These are phyloP conservation scores for Bursaphelenchus okinawaensis DNA, from an alignment of 2,888 invertebrate genomes.

Conservation along the genomic window DNA sequence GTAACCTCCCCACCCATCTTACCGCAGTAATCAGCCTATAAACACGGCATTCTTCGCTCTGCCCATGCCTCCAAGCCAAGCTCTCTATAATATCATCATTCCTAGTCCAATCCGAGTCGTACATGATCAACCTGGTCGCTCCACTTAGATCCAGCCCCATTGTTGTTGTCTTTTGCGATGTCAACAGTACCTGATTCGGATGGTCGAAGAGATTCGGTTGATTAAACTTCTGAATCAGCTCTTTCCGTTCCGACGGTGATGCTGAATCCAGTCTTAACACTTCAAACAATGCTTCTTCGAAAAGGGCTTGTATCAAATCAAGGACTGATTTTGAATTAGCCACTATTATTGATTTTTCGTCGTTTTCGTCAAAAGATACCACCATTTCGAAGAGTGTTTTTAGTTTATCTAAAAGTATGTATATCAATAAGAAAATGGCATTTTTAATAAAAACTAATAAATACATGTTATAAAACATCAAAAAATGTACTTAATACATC, in stretches of 20 bases:
- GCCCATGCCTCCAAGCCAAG: background rate
- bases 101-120: background rate
- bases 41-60: background rate
- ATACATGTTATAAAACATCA: background rate
- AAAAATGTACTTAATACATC: background rate
- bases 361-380: slow-evolving; percentile 4
- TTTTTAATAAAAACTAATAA: no score
- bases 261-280: background rate
- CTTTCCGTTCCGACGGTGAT: background rate
- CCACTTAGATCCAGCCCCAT: slow-evolving; percentile 1
- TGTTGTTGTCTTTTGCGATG: background rate
- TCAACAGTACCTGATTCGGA: background rate
- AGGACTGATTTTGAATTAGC: slow-evolving; percentile 1
- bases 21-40: background rate
- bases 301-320: background rate
- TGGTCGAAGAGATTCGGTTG: background rate
- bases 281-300: slow-evolving; percentile 4
- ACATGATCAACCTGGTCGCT: background rate
- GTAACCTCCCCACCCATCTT: background rate
- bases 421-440: no score
- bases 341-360: slow-evolving; percentile 1
- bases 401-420: slow-evolving; percentile 11
- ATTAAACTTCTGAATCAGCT: background rate
- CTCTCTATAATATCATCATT: background rate
- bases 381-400: slow-evolving; percentile 9